Percentiles rank a stretch among this genome's conserved stretches.
These are phyloP conservation scores for Erethizon dorsatum DNA, from an alignment of 2,797 vertebrate species.

Conservation along the genomic window DNA sequence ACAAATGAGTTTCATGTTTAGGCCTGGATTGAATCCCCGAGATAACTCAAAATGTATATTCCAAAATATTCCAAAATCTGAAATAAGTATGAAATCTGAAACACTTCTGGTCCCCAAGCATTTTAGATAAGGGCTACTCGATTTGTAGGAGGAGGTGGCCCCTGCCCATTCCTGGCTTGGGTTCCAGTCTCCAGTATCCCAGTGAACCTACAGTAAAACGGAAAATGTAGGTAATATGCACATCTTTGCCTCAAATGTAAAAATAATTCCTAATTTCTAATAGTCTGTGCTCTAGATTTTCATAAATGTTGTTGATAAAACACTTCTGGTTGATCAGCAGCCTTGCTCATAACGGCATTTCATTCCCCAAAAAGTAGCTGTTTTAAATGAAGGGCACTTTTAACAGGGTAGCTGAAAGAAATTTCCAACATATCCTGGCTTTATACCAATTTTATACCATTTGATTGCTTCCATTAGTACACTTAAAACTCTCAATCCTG, in stretches of 20 bases:
- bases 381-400: slow-evolving; percentile 28
- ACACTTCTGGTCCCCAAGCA: neutral
- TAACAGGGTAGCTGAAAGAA: neutral
- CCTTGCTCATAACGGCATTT: neutral
- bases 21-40: neutral
- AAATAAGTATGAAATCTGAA: neutral
- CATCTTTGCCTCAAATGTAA: neutral
- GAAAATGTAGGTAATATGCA: neutral
- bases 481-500: neutral
- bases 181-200: neutral
- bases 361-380: neutral
- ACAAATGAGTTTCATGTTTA: neutral
- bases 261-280: slow-evolving; percentile 1
- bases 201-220: neutral
- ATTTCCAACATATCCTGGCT: neutral
- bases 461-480: neutral
- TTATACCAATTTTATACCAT: neutral
- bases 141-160: neutral
- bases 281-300: neutral
- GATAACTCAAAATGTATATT: neutral
- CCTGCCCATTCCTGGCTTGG: neutral
- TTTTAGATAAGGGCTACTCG: neutral
- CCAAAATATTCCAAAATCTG: neutral
- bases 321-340: neutral
- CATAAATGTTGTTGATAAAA: neutral